Conservation (phyloP, 92 coral and sea anemone genomes). For the Porites rus region DNA sequence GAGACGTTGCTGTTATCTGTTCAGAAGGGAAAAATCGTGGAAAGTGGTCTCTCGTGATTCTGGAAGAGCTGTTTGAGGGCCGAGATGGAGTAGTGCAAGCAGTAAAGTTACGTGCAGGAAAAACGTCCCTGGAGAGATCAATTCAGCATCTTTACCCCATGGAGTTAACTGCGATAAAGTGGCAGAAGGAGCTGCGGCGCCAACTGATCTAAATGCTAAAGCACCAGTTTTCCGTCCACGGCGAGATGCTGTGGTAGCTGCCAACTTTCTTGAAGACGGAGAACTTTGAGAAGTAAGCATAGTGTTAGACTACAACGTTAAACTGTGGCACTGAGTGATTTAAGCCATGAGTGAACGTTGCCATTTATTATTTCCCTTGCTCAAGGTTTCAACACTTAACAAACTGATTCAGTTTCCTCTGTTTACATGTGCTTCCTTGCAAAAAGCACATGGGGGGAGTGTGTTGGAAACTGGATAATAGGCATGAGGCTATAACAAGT, state of each 20-base stretch:
- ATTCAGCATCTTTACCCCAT: not conserved
- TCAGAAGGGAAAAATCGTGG: not conserved
- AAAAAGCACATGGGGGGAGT: too few relatives aligned
- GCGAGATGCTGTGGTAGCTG: constrained; percentile 54
- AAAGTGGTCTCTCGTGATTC: not conserved
- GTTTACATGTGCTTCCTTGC: too few relatives aligned
- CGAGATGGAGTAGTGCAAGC: not conserved
- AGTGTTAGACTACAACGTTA: too few relatives aligned
- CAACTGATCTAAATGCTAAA: constrained; percentile 3
- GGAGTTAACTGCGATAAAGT: constrained; percentile 7
- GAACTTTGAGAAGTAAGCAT: too few relatives aligned
- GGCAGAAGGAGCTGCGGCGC: constrained; percentile 16
- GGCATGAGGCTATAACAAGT: too few relatives aligned
- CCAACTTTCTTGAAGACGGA: not conserved
- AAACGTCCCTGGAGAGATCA: not conserved
- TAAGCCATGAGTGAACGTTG: too few relatives aligned
- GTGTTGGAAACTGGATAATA: too few relatives aligned
- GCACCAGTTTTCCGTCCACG: constrained; percentile 35
- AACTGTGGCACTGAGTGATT: too few relatives aligned
- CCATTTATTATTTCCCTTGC: too few relatives aligned
- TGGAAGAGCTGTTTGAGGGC: not conserved
- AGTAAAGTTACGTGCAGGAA: not conserved
- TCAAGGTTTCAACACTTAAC: too few relatives aligned
- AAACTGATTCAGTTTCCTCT: too few relatives aligned
- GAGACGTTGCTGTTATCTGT: not conserved